Evolutionary conservation across 2,888 invertebrate genomes (phyloP).

Genomic region (Coenonympha glycerion): DNA sequence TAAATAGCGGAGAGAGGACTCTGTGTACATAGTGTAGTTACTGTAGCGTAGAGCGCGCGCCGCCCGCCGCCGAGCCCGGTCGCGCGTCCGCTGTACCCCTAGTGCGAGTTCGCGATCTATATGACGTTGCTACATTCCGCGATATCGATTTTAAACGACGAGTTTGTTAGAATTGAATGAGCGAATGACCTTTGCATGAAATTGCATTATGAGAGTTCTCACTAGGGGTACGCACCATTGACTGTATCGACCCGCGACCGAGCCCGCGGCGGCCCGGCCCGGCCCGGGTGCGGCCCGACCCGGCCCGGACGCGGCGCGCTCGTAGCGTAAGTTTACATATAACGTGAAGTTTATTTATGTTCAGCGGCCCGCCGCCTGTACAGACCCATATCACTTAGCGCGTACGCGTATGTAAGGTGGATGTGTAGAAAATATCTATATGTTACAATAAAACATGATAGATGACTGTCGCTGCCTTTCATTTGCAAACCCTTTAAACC

Average conservation of each 20-base stretch:
- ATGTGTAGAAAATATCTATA: slow-evolving; percentile 71
- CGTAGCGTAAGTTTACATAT: slow-evolving; percentile 34
- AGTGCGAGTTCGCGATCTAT: background rate
- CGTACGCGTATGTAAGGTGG: slow-evolving; percentile 62
- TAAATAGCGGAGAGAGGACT: slow-evolving; percentile 33
- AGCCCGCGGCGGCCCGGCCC: background rate
- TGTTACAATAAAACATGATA: slow-evolving; percentile 72
- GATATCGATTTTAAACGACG: no score
- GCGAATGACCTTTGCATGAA: no score
- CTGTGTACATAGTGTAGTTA: slow-evolving; percentile 26
- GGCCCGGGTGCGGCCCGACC: background rate
- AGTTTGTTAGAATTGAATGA: no score
- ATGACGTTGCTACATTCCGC: no score
- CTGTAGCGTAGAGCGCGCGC: background rate
- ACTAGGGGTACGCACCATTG: background rate
- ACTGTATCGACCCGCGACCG: background rate
- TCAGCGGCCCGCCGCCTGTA: slow-evolving; percentile 38
- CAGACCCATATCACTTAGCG: slow-evolving; percentile 70
- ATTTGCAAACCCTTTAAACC: slow-evolving; percentile 38
- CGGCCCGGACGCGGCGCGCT: background rate
- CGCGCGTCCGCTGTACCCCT: background rate
- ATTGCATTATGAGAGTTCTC: no score
- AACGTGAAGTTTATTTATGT: slow-evolving; percentile 39
- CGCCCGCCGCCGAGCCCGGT: background rate
- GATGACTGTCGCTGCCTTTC: slow-evolving; percentile 46